These are phyloP conservation scores for Drosophila pandora DNA, from an alignment of 1,140 invertebrate species.

Conservation along the genomic window DNA sequence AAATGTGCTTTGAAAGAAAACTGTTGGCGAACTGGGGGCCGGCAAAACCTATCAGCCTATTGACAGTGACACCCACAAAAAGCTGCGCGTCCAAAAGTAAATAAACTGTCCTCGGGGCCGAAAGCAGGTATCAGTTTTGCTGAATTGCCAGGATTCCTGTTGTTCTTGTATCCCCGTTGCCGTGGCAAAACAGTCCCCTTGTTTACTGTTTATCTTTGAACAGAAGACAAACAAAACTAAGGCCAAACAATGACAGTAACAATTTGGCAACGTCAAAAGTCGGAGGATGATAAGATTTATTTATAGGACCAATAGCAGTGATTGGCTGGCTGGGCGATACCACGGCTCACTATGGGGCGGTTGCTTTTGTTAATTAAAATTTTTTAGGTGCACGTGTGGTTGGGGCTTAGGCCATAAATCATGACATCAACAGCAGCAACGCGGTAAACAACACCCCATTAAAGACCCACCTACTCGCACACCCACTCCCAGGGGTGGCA, in stretches of 20 bases:
- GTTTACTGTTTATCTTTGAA: conserved; percentile 72
- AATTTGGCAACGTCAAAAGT: conserved; percentile 60
- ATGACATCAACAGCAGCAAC: conserved; percentile 69
- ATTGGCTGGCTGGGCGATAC: conserved; percentile 48
- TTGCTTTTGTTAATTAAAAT: conserved; percentile 72
- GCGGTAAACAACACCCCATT: conserved; percentile 6
- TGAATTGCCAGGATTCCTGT: conserved; percentile 51
- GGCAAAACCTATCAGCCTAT: conserved; percentile 56
- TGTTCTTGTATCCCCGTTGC: conserved; percentile 27
- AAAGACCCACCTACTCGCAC: conserved; percentile 3
- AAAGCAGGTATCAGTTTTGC: conserved; percentile 31
- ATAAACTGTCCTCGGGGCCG: conserved; percentile 64
- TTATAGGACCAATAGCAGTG: conserved; percentile 39
- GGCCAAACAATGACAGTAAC: conserved; percentile 66
- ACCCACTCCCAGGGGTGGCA: conserved; percentile 19
- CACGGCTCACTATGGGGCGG: background rate
- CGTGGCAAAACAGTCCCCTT: conserved; percentile 14
- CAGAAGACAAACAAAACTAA: conserved; percentile 71
- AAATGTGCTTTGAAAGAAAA: conserved; percentile 10
- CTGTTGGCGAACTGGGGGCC: background rate
- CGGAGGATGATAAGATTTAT: conserved; percentile 70
- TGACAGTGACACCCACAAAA: conserved; percentile 65
- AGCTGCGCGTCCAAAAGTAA: conserved; percentile 73
- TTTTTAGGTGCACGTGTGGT: conserved; percentile 63
- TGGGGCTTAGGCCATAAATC: conserved; percentile 57